Conservation (phyloP, 1,140 invertebrate species). For the Calosoma granatense region DNA sequence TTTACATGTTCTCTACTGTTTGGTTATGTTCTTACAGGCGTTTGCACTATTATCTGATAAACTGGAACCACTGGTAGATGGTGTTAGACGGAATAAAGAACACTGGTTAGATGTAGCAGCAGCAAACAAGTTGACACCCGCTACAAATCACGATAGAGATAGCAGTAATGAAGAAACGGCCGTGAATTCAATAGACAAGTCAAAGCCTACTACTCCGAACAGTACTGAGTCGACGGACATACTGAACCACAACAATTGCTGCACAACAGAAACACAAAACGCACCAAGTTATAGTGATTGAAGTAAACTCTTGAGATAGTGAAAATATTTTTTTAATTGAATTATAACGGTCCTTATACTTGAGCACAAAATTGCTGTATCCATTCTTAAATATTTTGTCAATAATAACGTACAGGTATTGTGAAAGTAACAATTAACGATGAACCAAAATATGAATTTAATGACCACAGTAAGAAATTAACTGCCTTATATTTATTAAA, state of each 20-base stretch:
- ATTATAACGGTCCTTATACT: background rate
- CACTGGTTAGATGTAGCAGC: constrained; percentile 70
- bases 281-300: background rate
- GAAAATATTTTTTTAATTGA: background rate
- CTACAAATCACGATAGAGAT: constrained; percentile 21
- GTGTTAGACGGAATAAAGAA: constrained; percentile 70
- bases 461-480: background rate
- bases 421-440: too few relatives aligned
- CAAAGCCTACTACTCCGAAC: constrained; percentile 22
- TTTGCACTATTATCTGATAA: constrained; percentile 70
- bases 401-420: too few relatives aligned
- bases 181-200: constrained; percentile 21
- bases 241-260: constrained; percentile 8
- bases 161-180: constrained; percentile 17
- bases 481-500: background rate
- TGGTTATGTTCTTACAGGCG: too few relatives aligned
- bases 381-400: too few relatives aligned
- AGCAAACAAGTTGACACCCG: constrained; percentile 23
- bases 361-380: too few relatives aligned
- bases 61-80: constrained; percentile 69
- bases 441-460: background rate
- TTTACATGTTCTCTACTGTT: too few relatives aligned
- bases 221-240: background rate
- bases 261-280: background rate
- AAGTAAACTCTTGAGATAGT: background rate